phyloP scores from a whole-genome alignment of 2,797 vertebrate species.

The Micrastur ruficollis region DNA sequence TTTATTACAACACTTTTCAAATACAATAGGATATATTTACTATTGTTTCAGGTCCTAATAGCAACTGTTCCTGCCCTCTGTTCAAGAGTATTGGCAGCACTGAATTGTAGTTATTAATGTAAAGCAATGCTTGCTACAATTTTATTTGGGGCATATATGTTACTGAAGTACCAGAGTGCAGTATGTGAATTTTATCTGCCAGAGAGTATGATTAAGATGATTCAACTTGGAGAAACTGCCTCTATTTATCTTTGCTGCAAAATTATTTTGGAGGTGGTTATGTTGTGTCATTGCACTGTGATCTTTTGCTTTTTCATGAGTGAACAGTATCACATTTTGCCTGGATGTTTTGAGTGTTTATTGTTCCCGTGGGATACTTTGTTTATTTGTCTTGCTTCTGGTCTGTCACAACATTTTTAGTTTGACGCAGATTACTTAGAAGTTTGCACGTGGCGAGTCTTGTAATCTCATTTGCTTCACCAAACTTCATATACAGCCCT shows the following conservation, averaged over 20 bases:
- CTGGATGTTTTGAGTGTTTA: background rate
- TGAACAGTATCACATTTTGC: background rate
- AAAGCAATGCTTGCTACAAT: background rate
- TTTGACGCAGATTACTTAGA: background rate
- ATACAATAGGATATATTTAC: background rate
- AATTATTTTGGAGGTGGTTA: background rate
- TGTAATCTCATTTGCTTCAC: slow-evolving; percentile 15
- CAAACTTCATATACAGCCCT: background rate
- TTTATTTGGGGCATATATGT: background rate
- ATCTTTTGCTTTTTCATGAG: background rate
- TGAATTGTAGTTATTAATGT: background rate
- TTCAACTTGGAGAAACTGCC: background rate
- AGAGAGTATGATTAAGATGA: background rate
- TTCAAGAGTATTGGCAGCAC: background rate
- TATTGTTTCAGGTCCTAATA: background rate
- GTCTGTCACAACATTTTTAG: background rate
- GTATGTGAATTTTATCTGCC: background rate
- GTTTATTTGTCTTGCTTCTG: slow-evolving; percentile 2
- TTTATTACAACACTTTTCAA: background rate
- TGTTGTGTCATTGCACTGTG: background rate
- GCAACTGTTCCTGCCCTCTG: background rate
- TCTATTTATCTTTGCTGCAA: background rate
- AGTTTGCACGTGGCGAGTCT: background rate
- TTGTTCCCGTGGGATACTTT: background rate
- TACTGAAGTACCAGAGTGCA: background rate